Base-by-base conservation (phyloP, 1,140 invertebrate species). In the Drosophila nannoptera region DNA sequence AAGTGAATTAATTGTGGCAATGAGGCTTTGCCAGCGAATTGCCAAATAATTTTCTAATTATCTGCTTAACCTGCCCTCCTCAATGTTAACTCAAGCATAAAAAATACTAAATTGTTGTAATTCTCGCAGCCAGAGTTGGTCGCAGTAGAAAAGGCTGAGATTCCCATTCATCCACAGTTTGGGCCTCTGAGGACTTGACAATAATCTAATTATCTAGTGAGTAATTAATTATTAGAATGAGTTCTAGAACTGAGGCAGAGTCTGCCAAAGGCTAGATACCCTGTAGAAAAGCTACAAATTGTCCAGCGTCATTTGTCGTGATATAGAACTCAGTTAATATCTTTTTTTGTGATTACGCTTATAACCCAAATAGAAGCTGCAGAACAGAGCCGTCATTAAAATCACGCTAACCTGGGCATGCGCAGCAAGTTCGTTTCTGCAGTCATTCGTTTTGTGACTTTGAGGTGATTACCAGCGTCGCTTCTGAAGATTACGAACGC, bases 401-500 rank as follows among this genome's bases (percentile, higher is more conserved):
- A 84, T 76, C 80, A 77, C 80, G 81, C 86, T 84, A 75, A 68
- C 69, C 77, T 84, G 64, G 64, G 77, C 65, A 72, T 72, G 63
- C 64, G 40, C 65, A 59, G 61, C 75, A 83, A 77, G 77, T 75
- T 81, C 68, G 70, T 49, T 46, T 54, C 60, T 69, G 53, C 66
- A 73, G 70, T 73, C 70, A 64, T 69, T 69, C 66, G 70, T 53
- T 64, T 65, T 60, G 43, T 59, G 45, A 11, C 53, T 54, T 73
- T 46, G 7, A 22, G 78, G 73, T 59, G 66, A 84, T 86, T 84
- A 75, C 73, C 56, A 48, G 69, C 67, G 63, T 63, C 81, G 78
- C 80, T 84, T 83, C 73, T 83, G 72, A 69, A 45, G 53, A 69
- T 69, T 73, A 58, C 65, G 38, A 42, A 38, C 40, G 53, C 74